Evolutionary conservation across 2,113 vertebrate genomes (phyloP), one percentile per base, ranked within the genome.

Genomic region (Lutjanus erythropterus): DNA sequence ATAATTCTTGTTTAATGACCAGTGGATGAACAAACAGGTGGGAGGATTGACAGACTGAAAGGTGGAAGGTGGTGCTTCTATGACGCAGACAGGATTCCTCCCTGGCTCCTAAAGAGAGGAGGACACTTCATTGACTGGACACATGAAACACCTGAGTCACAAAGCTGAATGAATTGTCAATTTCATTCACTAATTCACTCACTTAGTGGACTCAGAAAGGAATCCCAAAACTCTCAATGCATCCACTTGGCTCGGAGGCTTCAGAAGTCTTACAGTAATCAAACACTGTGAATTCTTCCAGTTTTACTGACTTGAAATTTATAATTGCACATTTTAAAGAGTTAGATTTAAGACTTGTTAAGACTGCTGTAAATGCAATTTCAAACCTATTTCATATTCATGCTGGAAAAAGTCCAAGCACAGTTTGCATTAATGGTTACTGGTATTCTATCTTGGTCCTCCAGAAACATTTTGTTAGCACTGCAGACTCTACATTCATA

Each of bases 41-140:
- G 79, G 84, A 73, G 80, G 3, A 14, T 44, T 33, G 33, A 78
- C 25, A 35, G 21, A 62, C 58, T 19, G 6, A 47, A 6, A 52
- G 29, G 27, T 9, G 37, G 44, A 42, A 4, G 42, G 46, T 46
- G 77, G 35, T 1, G 23, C 21, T 37, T 41, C 35, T 31, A 15
- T 88, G 89, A 88, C 56, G 79, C 75, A 82, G 75, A 29, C 8
- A 58, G 67, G 47, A 71, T 59, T 35, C 35, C 47, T 41, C 21
- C 21, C 25, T 47, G 31, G 55, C 25, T 53, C 15, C 16, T 33
- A 33, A 50, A 72, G 56, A 64, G 31, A 12, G 4, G 5, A 35
- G 9, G 42, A n/a, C n/a, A n/a, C 46, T 81, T 68, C 75, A 88
- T 83, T 86, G 80, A 87, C 71, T 70, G 52, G 19, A 25, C 31